These are phyloP conservation scores for Drepana arcuata DNA, from an alignment of 1,140 invertebrate species.

Conservation along the genomic window DNA sequence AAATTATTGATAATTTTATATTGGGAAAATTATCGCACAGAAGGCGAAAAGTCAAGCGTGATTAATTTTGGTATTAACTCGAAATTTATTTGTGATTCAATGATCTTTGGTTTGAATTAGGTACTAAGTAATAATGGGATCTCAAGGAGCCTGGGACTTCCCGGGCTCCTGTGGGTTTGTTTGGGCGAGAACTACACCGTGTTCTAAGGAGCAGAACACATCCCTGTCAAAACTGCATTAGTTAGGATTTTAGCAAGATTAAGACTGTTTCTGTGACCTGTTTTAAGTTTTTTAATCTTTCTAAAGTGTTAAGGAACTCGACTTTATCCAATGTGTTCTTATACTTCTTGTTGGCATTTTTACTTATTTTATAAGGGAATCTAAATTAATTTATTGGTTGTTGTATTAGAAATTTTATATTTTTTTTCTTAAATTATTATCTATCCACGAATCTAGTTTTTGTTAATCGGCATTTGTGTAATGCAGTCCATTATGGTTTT, in stretches of 20 bases:
- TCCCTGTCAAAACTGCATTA: constrained; percentile 67
- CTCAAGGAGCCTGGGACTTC: constrained; percentile 33
- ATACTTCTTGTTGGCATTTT: constrained; percentile 71
- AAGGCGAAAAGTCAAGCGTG: constrained; percentile 42
- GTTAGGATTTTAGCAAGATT: constrained; percentile 69
- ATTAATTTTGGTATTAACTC: constrained; percentile 42
- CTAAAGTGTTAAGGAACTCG: constrained; percentile 49
- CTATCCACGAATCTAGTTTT: constrained; percentile 49
- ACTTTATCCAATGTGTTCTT: constrained; percentile 68
- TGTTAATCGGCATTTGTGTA: constrained; percentile 50
- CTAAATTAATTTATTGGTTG: constrained; percentile 72
- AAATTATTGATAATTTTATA: constrained; percentile 26
- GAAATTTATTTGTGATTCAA: constrained; percentile 52
- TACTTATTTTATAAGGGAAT: constrained; percentile 71
- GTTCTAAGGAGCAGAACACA: constrained; percentile 69
- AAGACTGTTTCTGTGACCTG: constrained; percentile 72
- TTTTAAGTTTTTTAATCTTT: constrained; percentile 66
- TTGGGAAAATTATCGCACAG: constrained; percentile 5
- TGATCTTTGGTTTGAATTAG: constrained; percentile 51
- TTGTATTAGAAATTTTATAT: constrained; percentile 70
- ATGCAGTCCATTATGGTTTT: constrained; percentile 51
- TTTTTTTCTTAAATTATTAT: constrained; percentile 65
- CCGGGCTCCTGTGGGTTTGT: constrained; percentile 34
- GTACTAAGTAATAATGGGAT: constrained; percentile 56
- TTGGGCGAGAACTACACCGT: constrained; percentile 51